Evolutionary conservation across 2,888 invertebrate species (phyloP).

Genomic region (Baccha elongata): DNA sequence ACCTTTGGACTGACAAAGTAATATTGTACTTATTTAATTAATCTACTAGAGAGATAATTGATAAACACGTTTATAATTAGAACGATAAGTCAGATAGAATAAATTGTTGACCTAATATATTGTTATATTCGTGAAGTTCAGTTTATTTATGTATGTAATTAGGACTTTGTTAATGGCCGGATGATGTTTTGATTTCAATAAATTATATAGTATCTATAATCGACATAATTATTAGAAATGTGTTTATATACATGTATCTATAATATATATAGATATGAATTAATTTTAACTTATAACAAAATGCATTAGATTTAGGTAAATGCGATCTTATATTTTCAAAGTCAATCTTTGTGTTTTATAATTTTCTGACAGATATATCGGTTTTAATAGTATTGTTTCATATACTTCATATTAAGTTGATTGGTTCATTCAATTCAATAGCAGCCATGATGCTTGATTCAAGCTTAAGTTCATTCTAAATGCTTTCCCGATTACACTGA

Average conservation of each 20-base stretch:
- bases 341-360: background rate
- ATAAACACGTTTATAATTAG: constrained; percentile 47
- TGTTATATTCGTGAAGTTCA: constrained; percentile 4
- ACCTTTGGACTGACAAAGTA: constrained; percentile 45
- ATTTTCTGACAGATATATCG: too few species aligned
- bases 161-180: constrained; percentile 10
- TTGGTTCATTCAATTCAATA: too few species aligned
- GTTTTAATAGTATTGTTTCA: too few species aligned
- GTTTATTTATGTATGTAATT: constrained; percentile 23
- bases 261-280: background rate
- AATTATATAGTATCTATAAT: constrained; percentile 37
- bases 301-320: background rate
- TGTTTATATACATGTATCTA: background rate
- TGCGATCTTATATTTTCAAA: background rate
- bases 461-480: too few species aligned
- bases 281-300: background rate
- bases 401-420: too few species aligned
- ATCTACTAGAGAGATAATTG: constrained; percentile 60
- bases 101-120: constrained; percentile 34
- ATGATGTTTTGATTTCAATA: constrained; percentile 42
- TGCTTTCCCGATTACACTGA: too few species aligned
- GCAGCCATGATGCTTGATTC: too few species aligned
- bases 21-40: constrained; percentile 40
- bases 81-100: constrained; percentile 29
- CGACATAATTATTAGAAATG: constrained; percentile 7